Conservation (phyloP, 2,888 invertebrate species). For the Choristoneura rosaceana region DNA sequence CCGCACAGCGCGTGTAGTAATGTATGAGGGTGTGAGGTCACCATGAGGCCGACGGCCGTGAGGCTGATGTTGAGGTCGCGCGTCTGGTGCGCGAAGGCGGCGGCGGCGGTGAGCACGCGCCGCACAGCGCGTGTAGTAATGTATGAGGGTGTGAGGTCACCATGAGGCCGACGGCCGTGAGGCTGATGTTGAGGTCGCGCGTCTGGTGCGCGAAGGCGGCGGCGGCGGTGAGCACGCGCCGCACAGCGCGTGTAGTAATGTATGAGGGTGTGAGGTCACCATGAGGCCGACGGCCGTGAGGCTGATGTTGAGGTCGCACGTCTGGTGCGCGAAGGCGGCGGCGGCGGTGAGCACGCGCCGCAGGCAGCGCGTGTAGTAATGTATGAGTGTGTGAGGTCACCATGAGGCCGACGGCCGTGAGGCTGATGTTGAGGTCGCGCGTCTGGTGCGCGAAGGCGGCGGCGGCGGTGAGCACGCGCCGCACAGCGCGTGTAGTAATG, state of each 20-base stretch:
- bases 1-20: constrained; percentile 96
- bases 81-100: constrained; percentile 98
- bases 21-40: no score
- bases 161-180: constrained; percentile 98
- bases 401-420: constrained; percentile 98
- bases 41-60: constrained; percentile 98
- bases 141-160: no score
- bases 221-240: constrained; percentile 95
- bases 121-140: constrained; percentile 97
- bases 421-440: constrained; percentile 97
- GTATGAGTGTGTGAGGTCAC: no score
- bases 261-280: no score
- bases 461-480: constrained; percentile 95
- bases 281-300: constrained; percentile 98
- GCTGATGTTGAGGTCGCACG: constrained; percentile 98
- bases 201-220: constrained; percentile 98
- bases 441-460: constrained; percentile 98
- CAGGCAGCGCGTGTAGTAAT: constrained; percentile 95
- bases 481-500: constrained; percentile 97
- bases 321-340: constrained; percentile 98
- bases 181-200: constrained; percentile 97
- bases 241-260: constrained; percentile 97
- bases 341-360: constrained; percentile 96
- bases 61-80: constrained; percentile 98
- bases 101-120: constrained; percentile 95